phyloP scores from a whole-genome alignment of 2,888 invertebrate species.

The Phasia obesa region DNA sequence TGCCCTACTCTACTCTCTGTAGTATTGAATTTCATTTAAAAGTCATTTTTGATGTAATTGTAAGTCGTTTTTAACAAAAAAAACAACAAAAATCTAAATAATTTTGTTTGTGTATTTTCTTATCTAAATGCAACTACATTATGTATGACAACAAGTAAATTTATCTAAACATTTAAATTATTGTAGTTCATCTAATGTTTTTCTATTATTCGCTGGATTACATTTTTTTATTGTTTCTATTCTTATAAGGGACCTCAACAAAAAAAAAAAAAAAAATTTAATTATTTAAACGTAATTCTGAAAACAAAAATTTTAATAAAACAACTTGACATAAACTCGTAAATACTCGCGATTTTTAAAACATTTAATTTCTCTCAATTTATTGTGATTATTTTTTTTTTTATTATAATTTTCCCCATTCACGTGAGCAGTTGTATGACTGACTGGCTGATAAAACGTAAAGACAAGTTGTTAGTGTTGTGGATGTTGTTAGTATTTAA shows the following conservation, averaged over 20 bases:
- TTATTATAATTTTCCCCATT: slow-evolving; percentile 4
- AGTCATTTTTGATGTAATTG: not conserved
- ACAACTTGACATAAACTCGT: slow-evolving; percentile 12
- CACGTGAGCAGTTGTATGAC: slow-evolving; percentile 28
- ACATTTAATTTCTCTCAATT: slow-evolving; percentile 29
- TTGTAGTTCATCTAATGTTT: not conserved
- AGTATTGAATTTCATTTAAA: slow-evolving; percentile 18
- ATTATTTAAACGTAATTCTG: slow-evolving; percentile 2
- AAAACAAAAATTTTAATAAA: slow-evolving; percentile 4
- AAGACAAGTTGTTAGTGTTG: not conserved
- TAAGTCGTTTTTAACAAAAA: not conserved
- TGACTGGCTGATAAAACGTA: slow-evolving; percentile 3
- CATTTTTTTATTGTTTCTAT: not conserved
- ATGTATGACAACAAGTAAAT: not conserved
- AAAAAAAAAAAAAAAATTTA: slow-evolving; percentile 7
- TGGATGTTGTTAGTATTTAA: not conserved
- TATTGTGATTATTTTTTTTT: not conserved
- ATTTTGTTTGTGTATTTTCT: not conserved
- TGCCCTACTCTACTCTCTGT: too few relatives aligned
- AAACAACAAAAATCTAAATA: too few relatives aligned
- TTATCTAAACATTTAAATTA: not conserved
- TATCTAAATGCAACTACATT: slow-evolving; percentile 1
- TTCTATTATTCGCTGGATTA: not conserved
- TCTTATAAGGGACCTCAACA: slow-evolving; percentile 2
- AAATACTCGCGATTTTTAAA: slow-evolving; percentile 1